Percentiles rank a stretch among this genome's conserved stretches.
phyloP scores from a whole-genome alignment of 2,888 invertebrate genomes.

The Chloroclysta siterata region DNA sequence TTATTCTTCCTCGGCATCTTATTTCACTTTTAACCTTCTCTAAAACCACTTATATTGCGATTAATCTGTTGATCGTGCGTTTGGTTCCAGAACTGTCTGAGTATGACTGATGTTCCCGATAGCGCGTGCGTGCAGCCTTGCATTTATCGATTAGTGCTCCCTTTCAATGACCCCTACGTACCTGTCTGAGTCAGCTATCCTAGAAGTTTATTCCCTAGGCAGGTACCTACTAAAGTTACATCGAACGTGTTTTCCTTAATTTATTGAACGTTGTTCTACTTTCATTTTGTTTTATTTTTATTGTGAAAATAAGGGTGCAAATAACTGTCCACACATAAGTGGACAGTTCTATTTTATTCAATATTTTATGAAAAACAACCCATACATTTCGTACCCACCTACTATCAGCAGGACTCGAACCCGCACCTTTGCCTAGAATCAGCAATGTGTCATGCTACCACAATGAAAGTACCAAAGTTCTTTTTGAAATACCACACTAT shows the following conservation, averaged over 20 bases:
- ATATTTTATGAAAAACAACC: too few species aligned
- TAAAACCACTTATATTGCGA: not conserved
- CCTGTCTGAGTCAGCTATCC: constrained; percentile 12
- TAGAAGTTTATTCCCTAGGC: not conserved
- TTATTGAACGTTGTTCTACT: not conserved
- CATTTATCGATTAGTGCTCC: constrained; percentile 25
- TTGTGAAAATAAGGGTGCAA: too few species aligned
- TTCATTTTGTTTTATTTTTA: too few species aligned
- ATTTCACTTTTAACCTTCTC: not conserved
- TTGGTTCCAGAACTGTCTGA: not conserved
- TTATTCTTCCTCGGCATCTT: not conserved
- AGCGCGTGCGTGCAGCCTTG: constrained; percentile 30
- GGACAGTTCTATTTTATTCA: too few species aligned
- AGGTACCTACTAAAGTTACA: not conserved
- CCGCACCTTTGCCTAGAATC: too few species aligned
- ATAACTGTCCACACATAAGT: too few species aligned
- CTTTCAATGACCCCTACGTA: constrained; percentile 10
- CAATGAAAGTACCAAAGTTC: too few species aligned
- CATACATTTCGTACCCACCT: too few species aligned
- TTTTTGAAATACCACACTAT: too few species aligned
- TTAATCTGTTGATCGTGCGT: not conserved
- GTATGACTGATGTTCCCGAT: constrained; percentile 19
- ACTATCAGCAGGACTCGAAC: too few species aligned
- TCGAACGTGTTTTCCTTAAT: not conserved
- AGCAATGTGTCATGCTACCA: too few species aligned